Evolutionary conservation across 1,140 invertebrate genomes (phyloP).

Genomic region (Ctenoplectra terminalis): DNA sequence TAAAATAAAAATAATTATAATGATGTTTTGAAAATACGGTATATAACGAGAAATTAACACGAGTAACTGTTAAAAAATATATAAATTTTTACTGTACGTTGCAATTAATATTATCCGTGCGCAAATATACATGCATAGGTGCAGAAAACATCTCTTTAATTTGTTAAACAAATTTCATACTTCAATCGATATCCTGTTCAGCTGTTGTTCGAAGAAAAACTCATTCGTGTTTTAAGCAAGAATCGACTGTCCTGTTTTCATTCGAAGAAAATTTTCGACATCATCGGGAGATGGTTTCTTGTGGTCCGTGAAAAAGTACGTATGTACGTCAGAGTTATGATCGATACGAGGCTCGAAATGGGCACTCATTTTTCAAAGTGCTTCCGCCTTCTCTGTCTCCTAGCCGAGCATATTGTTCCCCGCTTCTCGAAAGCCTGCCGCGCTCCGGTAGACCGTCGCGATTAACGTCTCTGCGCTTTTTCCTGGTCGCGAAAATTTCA

Average conservation of each 20-base stretch:
- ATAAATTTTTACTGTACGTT: too few species aligned
- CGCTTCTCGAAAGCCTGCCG: conserved; percentile 7
- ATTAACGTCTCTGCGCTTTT: conserved; percentile 1
- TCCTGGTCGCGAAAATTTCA: conserved; percentile 12
- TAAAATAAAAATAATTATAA: too few species aligned
- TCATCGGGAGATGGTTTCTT: background rate
- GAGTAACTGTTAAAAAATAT: too few species aligned
- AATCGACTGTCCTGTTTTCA: background rate
- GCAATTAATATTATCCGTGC: too few species aligned
- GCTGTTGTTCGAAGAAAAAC: background rate
- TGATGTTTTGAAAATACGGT: too few species aligned
- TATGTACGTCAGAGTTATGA: background rate
- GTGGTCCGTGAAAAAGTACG: too few species aligned
- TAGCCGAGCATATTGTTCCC: background rate
- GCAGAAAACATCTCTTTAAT: too few species aligned
- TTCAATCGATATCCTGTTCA: too few species aligned
- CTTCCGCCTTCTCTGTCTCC: conserved; percentile 11
- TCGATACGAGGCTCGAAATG: conserved; percentile 22
- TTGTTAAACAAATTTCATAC: too few species aligned
- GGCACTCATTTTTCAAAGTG: conserved; percentile 43
- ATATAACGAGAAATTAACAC: too few species aligned
- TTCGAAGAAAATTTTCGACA: background rate
- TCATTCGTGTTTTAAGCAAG: background rate
- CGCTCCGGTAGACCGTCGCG: background rate
- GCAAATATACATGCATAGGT: too few species aligned